Evolutionary conservation across 1,140 invertebrate genomes (phyloP).

Genomic region (Lucilia sericata): DNA sequence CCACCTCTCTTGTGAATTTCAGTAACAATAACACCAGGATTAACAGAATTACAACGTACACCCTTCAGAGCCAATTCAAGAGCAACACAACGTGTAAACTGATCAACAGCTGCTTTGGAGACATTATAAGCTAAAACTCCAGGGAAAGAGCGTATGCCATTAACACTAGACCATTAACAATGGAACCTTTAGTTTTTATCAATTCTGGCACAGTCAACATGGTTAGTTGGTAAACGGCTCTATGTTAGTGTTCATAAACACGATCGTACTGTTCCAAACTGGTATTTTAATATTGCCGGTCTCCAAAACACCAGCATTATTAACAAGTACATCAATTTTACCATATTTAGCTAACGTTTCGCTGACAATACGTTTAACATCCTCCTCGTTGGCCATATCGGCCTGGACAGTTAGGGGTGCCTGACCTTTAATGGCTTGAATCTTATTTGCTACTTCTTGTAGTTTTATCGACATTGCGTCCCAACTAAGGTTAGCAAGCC

Average conservation of each 20-base stretch:
- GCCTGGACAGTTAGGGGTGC: conserved; percentile 69
- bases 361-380: conserved; percentile 73
- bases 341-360: conserved; percentile 74
- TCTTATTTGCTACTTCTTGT: conserved; percentile 71
- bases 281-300: conserved; percentile 79
- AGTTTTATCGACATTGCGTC: conserved; percentile 80
- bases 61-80: conserved; percentile 74
- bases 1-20: conserved; percentile 82
- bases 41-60: conserved; percentile 82
- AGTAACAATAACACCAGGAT: conserved; percentile 81
- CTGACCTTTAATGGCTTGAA: conserved; percentile 63
- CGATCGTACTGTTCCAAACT: conserved; percentile 79
- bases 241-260: conserved; percentile 81
- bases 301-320: conserved; percentile 83
- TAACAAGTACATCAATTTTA: conserved; percentile 78
- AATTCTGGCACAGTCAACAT: conserved; percentile 82
- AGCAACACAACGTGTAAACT: conserved; percentile 80
- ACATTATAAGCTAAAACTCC: conserved; percentile 79
- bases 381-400: conserved; percentile 75
- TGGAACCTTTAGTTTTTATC: conserved; percentile 77
- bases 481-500: conserved; percentile 76
- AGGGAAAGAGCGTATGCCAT: conserved; percentile 76
- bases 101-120: conserved; percentile 86
- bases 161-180: conserved; percentile 85
- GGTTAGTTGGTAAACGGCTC: conserved; percentile 80